A percentile compares a stretch with the other conserved stretches of the same genome.
Evolutionary conservation across 2,888 invertebrate species (phyloP).

Genomic region (Patella ulyssiponensis): DNA sequence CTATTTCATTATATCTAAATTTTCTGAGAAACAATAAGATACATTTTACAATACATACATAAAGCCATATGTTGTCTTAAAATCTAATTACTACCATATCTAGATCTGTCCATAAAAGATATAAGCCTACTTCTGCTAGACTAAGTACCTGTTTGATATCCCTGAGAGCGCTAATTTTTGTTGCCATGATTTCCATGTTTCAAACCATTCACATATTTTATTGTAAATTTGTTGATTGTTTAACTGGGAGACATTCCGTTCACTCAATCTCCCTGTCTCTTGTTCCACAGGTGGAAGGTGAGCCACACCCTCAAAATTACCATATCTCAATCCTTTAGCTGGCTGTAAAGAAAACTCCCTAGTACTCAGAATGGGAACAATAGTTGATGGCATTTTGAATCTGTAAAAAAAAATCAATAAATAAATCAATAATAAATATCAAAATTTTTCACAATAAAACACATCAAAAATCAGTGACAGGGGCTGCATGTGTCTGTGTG

Average conservation of each 20-base stretch:
- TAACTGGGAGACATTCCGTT: constrained; percentile 45
- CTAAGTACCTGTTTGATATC: constrained; percentile 59
- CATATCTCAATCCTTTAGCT: constrained; percentile 54
- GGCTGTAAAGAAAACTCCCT: constrained; percentile 50
- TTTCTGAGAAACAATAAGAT: too few species aligned
- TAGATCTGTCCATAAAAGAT: too few species aligned
- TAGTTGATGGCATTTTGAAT: constrained; percentile 53
- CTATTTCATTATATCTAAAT: too few species aligned
- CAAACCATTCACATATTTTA: constrained; percentile 64
- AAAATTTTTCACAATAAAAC: too few species aligned
- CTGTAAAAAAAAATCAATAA: constrained; percentile 4
- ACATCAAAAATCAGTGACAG: too few species aligned
- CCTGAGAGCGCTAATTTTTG: constrained; percentile 62
- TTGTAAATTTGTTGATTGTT: constrained; percentile 63
- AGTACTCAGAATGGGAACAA: constrained; percentile 52
- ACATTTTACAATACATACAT: too few species aligned
- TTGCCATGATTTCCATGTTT: constrained; percentile 66
- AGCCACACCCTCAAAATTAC: constrained; percentile 58
- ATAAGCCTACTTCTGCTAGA: too few species aligned
- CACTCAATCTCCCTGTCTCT: constrained; percentile 32
- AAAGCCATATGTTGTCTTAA: too few species aligned
- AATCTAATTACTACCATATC: too few species aligned
- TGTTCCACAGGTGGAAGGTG: constrained; percentile 51
- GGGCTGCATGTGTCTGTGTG: too few species aligned
- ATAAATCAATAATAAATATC: neutral